phyloP scores from a whole-genome alignment of 2,888 invertebrate species.

The Petrolisthes manimaculis region DNA sequence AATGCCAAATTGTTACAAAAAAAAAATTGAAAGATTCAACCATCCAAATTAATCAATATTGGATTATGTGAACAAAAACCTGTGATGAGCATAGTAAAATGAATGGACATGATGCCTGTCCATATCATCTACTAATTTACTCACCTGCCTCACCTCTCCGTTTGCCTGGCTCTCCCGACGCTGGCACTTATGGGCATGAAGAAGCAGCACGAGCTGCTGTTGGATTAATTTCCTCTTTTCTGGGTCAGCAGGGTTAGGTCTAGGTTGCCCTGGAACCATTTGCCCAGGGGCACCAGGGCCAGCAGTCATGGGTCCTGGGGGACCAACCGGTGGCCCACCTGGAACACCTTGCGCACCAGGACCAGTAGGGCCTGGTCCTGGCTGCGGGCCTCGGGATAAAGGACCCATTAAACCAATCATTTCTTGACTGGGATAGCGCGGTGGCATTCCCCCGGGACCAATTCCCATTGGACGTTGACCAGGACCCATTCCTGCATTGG shows the following conservation, averaged over 20 bases:
- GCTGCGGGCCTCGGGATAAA: conserved; percentile 46
- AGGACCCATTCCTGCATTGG: conserved; percentile 47
- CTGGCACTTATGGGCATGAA: conserved; percentile 99
- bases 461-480: conserved; percentile 60
- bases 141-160: conserved; percentile 81
- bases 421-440: conserved; percentile 64
- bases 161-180: conserved; percentile 88
- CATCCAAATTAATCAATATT: neutral
- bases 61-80: neutral
- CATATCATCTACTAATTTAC: conserved; percentile 40
- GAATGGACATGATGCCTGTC: neutral
- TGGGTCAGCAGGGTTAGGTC: conserved; percentile 80
- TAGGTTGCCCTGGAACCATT: conserved; percentile 41
- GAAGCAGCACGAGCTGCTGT: conserved; percentile 93
- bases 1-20: neutral
- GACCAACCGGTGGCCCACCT: conserved; percentile 55
- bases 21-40: neutral
- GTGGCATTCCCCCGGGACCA: conserved; percentile 38
- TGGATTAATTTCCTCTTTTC: conserved; percentile 98
- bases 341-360: conserved; percentile 56
- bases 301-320: conserved; percentile 46
- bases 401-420: conserved; percentile 52
- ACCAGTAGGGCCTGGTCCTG: conserved; percentile 43
- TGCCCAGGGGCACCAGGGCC: conserved; percentile 56
- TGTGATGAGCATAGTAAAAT: neutral